Conservation (phyloP, 1,140 invertebrate species). For the Atta cephalotes region DNA sequence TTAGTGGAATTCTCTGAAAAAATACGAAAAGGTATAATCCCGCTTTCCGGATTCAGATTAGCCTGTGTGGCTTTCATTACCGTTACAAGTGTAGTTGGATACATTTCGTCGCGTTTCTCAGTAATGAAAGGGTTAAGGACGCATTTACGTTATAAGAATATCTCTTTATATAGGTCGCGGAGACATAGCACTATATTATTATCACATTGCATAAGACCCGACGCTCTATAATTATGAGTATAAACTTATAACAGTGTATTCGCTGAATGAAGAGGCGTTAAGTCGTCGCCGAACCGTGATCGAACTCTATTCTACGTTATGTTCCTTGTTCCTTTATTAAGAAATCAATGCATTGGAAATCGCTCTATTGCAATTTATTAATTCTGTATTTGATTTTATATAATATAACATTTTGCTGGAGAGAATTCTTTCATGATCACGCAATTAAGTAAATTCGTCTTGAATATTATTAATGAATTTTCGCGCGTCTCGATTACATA, state of each 20-base stretch:
- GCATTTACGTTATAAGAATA: constrained; percentile 47
- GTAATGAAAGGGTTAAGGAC: constrained; percentile 40
- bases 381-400: background rate
- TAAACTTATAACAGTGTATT: constrained; percentile 60
- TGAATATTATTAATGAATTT: background rate
- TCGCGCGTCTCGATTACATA: constrained; percentile 16
- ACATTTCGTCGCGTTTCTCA: background rate
- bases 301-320: constrained; percentile 1
- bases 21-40: background rate
- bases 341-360: constrained; percentile 15
- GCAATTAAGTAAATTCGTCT: background rate
- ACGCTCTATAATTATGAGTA: constrained; percentile 58
- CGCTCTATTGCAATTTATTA: background rate
- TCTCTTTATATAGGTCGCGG: constrained; percentile 39
- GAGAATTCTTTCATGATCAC: constrained; percentile 6
- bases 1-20: background rate
- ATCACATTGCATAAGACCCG: constrained; percentile 56
- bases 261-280: constrained; percentile 52
- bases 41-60: background rate
- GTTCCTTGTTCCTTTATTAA: background rate
- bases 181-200: constrained; percentile 58
- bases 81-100: background rate
- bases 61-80: background rate
- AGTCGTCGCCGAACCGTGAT: constrained; percentile 10
- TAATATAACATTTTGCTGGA: background rate